phyloP scores from a whole-genome alignment of 2,797 vertebrate genomes.

The Bovichtus variegatus region DNA sequence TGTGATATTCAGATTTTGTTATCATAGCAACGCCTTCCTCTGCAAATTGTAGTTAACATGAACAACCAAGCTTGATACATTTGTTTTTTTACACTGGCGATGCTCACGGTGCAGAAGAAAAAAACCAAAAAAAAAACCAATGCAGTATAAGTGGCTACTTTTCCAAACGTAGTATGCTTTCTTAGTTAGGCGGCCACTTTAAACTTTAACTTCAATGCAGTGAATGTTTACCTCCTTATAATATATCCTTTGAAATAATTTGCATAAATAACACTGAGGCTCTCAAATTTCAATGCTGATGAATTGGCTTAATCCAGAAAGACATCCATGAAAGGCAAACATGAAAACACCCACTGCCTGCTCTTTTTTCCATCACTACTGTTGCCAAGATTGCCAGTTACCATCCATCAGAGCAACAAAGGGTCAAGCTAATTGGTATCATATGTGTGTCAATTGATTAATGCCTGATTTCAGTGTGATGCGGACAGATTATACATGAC shows the following conservation, averaged over 20 bases:
- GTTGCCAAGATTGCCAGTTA: constrained; percentile 11
- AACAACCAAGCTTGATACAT: constrained; percentile 22
- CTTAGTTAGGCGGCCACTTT: background rate
- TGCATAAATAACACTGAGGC: background rate
- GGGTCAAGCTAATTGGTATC: constrained; percentile 32
- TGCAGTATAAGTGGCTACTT: background rate
- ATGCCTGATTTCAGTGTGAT: constrained; percentile 22
- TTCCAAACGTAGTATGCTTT: background rate
- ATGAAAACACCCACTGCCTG: constrained; percentile 16
- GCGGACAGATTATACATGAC: constrained; percentile 18
- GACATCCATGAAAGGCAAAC: constrained; percentile 3
- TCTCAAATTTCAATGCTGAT: background rate
- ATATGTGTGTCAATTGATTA: constrained; percentile 28
- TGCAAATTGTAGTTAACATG: constrained; percentile 45
- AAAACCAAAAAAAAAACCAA: background rate
- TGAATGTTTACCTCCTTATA: background rate
- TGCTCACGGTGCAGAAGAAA: background rate
- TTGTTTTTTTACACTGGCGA: constrained; percentile 4
- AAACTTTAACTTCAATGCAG: background rate
- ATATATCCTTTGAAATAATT: background rate
- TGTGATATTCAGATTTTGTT: constrained; percentile 48
- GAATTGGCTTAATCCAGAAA: background rate
- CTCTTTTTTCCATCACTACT: background rate
- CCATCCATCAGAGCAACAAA: constrained; percentile 45
- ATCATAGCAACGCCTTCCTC: constrained; percentile 26